These are phyloP conservation scores for Phrynocephalus versicolor DNA, from an alignment of 2,113 vertebrate genomes.

Conservation along the genomic window DNA sequence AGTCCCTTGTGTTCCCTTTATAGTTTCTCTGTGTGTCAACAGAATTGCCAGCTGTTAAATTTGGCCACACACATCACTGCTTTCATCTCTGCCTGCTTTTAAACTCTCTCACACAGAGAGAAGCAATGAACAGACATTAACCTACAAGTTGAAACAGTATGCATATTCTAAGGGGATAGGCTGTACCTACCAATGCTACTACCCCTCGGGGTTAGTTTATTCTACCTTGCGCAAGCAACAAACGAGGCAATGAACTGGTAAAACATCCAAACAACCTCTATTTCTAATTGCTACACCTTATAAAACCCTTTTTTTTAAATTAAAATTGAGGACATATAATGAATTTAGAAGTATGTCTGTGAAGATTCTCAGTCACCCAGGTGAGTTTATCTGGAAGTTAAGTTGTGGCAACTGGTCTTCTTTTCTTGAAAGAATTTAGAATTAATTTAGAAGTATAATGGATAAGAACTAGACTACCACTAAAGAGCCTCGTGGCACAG, in stretches of 20 bases:
- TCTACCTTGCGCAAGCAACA: conserved; percentile 3
- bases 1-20: background rate
- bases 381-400: too few species aligned
- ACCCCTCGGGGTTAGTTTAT: background rate
- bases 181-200: background rate
- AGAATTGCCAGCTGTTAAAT: background rate
- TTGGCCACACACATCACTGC: background rate
- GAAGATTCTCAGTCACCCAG: too few species aligned
- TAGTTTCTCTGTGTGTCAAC: background rate
- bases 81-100: background rate
- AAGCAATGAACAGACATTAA: background rate
- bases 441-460: too few species aligned
- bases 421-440: too few species aligned
- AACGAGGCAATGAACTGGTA: background rate
- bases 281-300: background rate
- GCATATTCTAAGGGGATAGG: background rate
- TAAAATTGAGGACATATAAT: too few species aligned
- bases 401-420: too few species aligned
- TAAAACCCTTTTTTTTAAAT: background rate
- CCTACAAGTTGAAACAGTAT: background rate
- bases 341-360: too few species aligned
- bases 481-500: too few species aligned
- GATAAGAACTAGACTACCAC: too few species aligned
- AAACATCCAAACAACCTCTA: background rate
- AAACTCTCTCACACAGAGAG: background rate